Evolutionary conservation across 2,113 vertebrate species (phyloP).

Genomic region (Lynx canadensis): DNA sequence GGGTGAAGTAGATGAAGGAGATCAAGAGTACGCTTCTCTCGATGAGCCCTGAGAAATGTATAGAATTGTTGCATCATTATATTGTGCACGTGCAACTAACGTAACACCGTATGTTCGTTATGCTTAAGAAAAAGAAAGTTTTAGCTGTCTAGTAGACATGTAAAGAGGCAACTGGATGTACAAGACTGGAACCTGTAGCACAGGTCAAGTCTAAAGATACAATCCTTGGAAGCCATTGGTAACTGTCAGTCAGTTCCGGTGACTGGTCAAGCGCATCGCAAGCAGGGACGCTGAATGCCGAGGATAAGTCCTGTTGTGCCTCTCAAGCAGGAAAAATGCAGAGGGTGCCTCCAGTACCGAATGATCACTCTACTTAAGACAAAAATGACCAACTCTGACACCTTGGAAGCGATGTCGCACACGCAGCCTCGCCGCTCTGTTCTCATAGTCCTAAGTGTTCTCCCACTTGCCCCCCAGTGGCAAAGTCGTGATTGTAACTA

Average conservation of each 20-base stretch:
- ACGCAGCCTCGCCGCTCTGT: background rate
- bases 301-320: background rate
- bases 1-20: background rate
- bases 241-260: background rate
- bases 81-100: background rate
- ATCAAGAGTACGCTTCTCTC: background rate
- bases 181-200: background rate
- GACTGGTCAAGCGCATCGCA: background rate
- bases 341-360: background rate
- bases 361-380: background rate
- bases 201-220: background rate
- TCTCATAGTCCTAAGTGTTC: background rate
- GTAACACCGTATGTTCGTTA: background rate
- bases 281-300: background rate
- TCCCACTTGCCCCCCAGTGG: background rate
- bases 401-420: background rate
- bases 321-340: background rate
- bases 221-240: background rate
- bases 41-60: background rate
- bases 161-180: background rate
- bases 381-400: background rate
- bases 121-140: background rate
- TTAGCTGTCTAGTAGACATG: background rate
- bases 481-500: slow-evolving; percentile 2
- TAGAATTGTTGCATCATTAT: background rate